These are phyloP conservation scores for Leuciscus idus DNA, from an alignment of 2,113 vertebrate species.

Conservation along the genomic window DNA sequence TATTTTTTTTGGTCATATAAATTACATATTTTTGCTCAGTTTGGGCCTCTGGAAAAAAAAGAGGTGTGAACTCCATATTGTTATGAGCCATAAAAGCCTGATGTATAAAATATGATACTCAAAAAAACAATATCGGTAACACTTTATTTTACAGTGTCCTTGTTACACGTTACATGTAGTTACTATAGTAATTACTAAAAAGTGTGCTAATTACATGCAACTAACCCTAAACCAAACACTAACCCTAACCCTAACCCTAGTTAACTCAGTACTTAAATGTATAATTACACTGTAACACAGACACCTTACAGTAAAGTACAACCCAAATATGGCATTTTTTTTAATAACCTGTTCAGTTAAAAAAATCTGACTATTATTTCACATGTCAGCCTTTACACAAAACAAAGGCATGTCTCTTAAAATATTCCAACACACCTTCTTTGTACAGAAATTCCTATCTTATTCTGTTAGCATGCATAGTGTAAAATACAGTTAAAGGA, in stretches of 20 bases:
- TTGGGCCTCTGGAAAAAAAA: too few species aligned
- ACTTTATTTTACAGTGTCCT: too few species aligned
- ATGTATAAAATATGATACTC: neutral
- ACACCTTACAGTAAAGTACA: too few species aligned
- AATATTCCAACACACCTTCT: neutral
- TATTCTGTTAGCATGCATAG: constrained; percentile 7
- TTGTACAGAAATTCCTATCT: neutral
- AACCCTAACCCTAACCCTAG: too few species aligned
- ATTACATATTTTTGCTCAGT: too few species aligned
- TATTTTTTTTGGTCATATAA: neutral
- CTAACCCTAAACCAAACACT: too few species aligned
- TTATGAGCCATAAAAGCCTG: neutral
- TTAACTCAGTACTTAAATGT: too few species aligned
- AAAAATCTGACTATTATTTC: neutral
- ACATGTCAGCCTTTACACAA: neutral
- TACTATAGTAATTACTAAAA: too few species aligned
- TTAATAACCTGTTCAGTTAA: neutral
- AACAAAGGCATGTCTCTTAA: neutral
- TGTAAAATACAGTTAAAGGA: neutral
- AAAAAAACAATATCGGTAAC: neutral
- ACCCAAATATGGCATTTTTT: neutral
- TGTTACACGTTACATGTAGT: too few species aligned
- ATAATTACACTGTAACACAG: too few species aligned
- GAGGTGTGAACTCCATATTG: neutral
- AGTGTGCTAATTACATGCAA: too few species aligned